Evolutionary conservation across 2,888 invertebrate genomes (phyloP), one percentile per base, ranked within the genome.

Genomic region (Marasmarcha lunaedactyla): DNA sequence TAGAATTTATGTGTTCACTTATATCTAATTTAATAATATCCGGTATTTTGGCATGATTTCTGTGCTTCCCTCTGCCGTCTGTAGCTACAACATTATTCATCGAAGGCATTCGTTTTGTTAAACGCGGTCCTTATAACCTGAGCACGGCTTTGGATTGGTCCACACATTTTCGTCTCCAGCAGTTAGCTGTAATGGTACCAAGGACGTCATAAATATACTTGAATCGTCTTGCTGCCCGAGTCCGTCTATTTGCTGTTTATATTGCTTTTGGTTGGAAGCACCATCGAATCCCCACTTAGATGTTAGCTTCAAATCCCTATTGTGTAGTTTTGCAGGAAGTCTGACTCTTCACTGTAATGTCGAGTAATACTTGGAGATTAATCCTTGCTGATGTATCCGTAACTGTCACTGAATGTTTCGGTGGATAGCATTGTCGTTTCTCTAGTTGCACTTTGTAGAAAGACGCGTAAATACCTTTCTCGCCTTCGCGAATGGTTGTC

Each of bases 281-380:
- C 37, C 41, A 37, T 43, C 41, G 38, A 35, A 43, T 20, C 41
- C 40, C 33, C 41, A 46, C 30, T 47, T 45, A 12, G 33, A 38
- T 35, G 39, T 33, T 10, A 42, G 39, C 9, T 9, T 40, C 2
- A 42, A 14, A 9, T 41, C 6, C 20, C 43, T 41, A 15, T 39
- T 33, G 42, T 40, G 33, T 14, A 40, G 14, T 40, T 39, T 9
- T 9, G 30, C 37, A n/a, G 42, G 26, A 27, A 43, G 26, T 38
- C 20, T 37, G 6, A 5, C 25, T 6, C 5, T 5, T 6, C 5
- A 6, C 25, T 9, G 20, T 20, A 5, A 20, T 5, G 7, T 20
- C 20, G 3, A 20, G 20, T 41, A 44, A 33, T 30, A 33, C 44
- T 41, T 41, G 39, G 20, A 41, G 40, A 6, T 36, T 35, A 42